A percentile compares a stretch with the other conserved stretches of the same genome.
Evolutionary conservation across 2,797 vertebrate genomes (phyloP).

Genomic region (Hirundo rustica): DNA sequence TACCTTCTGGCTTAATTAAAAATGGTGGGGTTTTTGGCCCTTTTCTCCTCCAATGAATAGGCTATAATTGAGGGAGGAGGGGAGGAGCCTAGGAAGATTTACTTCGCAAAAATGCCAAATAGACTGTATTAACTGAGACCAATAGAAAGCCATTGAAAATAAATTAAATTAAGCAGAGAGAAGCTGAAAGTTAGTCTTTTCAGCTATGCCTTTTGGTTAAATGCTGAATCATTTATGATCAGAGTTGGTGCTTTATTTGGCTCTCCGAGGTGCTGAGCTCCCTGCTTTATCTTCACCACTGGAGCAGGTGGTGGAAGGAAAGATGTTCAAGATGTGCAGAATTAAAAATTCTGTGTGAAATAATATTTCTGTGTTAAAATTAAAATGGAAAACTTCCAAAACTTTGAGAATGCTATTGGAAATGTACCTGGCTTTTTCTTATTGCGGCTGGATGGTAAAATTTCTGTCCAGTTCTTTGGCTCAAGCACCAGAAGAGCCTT

Average conservation of each 20-base stretch:
- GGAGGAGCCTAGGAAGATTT: neutral
- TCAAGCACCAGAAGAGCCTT: neutral
- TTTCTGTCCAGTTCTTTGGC: neutral
- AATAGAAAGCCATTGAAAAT: neutral
- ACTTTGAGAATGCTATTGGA: neutral
- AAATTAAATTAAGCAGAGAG: neutral
- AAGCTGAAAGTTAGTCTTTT: neutral
- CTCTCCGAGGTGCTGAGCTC: neutral
- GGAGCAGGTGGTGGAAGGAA: neutral
- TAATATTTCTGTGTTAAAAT: neutral
- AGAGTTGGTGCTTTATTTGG: neutral
- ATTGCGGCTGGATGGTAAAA: neutral
- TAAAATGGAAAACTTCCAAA: neutral
- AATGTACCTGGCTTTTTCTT: neutral
- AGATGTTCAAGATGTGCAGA: accelerated
- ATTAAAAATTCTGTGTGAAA: neutral
- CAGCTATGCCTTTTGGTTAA: neutral
- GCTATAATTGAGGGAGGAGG: neutral
- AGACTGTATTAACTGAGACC: neutral
- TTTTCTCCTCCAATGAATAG: neutral
- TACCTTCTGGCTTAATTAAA: neutral
- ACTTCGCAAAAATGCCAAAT: neutral
- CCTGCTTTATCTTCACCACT: neutral
- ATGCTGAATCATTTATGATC: neutral
- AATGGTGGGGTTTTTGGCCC: neutral